Percentiles rank a stretch among this genome's conserved stretches.
phyloP scores from a whole-genome alignment of 64 coral and sea anemone species.

The Trachythela sp. region DNA sequence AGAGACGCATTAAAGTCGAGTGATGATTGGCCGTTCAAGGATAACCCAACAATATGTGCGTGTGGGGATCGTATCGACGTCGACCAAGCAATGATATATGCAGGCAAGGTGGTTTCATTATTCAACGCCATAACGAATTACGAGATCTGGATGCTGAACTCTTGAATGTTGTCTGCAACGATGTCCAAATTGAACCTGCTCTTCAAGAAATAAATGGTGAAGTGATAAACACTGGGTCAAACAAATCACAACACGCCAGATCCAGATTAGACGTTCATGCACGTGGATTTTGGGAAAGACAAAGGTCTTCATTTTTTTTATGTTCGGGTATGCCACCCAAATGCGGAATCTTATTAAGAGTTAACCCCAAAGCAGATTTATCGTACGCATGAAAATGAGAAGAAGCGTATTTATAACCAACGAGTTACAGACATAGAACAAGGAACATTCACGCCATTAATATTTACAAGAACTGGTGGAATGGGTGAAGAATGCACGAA shows the following conservation, averaged over 20 bases:
- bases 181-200: neutral
- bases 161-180: neutral
- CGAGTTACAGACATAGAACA: too few relatives aligned
- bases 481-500: neutral
- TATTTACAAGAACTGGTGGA: neutral
- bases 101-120: too few relatives aligned
- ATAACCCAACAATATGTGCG: neutral
- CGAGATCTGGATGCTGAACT: neutral
- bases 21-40: too few relatives aligned
- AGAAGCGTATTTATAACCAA: too few relatives aligned
- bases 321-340: too few relatives aligned
- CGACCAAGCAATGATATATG: neutral
- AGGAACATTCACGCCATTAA: conserved; percentile 10
- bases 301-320: neutral
- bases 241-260: neutral
- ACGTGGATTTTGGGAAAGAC: neutral
- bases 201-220: too few relatives aligned
- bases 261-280: neutral
- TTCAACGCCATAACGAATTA: neutral
- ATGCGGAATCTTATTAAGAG: too few relatives aligned
- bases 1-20: too few relatives aligned
- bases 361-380: too few relatives aligned
- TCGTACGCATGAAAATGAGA: too few relatives aligned
- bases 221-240: too few relatives aligned
- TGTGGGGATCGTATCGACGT: neutral